Evolutionary conservation across 1,140 invertebrate species (phyloP), one percentile per base, ranked within the genome.

Genomic region (Hesperophylax magnus): DNA sequence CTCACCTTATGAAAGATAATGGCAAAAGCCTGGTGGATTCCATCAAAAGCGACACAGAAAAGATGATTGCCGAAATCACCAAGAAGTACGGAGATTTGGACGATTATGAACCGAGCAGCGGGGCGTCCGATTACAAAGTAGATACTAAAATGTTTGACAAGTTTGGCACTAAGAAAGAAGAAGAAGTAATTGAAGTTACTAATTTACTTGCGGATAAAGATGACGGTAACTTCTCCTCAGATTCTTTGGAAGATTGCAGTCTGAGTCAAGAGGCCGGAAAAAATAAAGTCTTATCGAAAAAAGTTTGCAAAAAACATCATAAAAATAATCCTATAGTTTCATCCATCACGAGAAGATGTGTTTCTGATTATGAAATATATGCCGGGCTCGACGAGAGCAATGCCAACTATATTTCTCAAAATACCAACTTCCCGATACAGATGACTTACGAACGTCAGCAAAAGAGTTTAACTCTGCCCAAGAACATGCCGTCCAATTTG

Each of bases 321-420:
- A 91, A 90, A 84, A 87, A 85, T 78, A 84, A 90, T 84, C 56
- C 67, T n/a, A 11, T 47, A 47, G 15, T 82, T 22, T 88, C 91
- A 81, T 86, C 90, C 20, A 90, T 85, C 22, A 86, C 94, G 0
- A 89, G 93, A 72, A 86, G 94, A 65, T 93, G 93, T 76, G 90
- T 94, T 31, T 95, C 94, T 9, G 94, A 96, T 84, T 95, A 95
- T 85, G 94, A 95, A 86, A 94, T 96, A 53, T 94, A 94, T 81
- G 88, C 89, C 6, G 89, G 84, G 15, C 85, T 85, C 27, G 75
- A 83, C 18, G 84, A 84, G 52, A 88, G 88, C 18, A 90, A 90
- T 67, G 76, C 89, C 86, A 15, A 86, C 79, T 24, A 85, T 88
- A 56, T 69, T 17, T 27, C 54, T 14, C 56, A 75, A 18, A 54